Evolutionary conservation across 1,140 invertebrate species (phyloP).

Genomic region (Pinna nobilis): DNA sequence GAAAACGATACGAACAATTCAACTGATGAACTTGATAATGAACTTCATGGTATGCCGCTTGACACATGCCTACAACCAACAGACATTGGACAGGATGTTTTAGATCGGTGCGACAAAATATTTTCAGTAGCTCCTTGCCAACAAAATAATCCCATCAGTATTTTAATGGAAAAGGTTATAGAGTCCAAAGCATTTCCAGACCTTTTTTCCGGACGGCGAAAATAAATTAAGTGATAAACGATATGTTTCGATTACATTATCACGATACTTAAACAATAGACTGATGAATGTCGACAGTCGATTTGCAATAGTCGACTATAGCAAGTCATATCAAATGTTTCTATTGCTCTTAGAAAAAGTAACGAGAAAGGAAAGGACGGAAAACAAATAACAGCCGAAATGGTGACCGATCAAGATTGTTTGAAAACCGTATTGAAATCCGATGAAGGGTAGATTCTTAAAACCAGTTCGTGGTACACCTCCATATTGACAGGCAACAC

Average conservation of each 20-base stretch:
- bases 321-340: conserved; percentile 11
- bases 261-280: conserved; percentile 9
- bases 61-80: conserved; percentile 20
- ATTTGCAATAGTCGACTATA: conserved; percentile 14
- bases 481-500: conserved; percentile 38
- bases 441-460: conserved; percentile 42
- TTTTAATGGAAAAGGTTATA: conserved; percentile 4
- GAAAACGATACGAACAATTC: neutral
- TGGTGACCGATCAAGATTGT: neutral
- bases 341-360: conserved; percentile 9
- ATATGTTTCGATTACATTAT: neutral
- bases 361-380: neutral
- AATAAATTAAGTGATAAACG: conserved; percentile 7
- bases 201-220: conserved; percentile 7
- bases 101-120: conserved; percentile 22
- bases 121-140: conserved; percentile 24
- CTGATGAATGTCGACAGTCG: conserved; percentile 6
- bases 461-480: conserved; percentile 41
- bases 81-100: neutral
- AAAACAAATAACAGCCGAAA: neutral
- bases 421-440: conserved; percentile 3
- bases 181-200: conserved; percentile 20
- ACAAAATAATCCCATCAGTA: conserved; percentile 1
- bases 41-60: neutral
- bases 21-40: conserved; percentile 1